A percentile compares a stretch with the other conserved stretches of the same genome.
These are phyloP conservation scores for Chaetoderma sp. DNA, from an alignment of 2,888 invertebrate genomes.

Conservation along the genomic window DNA sequence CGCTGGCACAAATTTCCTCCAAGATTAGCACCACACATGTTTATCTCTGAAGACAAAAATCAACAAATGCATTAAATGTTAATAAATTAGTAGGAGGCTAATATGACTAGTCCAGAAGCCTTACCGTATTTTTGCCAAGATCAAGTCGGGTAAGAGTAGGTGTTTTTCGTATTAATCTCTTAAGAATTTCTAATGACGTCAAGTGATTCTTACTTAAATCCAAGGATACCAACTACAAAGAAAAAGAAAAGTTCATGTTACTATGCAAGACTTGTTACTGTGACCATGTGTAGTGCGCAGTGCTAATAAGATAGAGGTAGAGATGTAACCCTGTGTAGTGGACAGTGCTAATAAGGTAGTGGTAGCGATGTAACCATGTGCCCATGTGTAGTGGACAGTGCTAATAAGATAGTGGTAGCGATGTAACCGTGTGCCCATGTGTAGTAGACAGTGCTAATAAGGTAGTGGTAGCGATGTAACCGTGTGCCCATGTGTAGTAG, in stretches of 20 bases:
- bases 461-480: neutral
- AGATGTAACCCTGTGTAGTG: neutral
- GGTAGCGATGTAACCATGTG: neutral
- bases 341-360: neutral
- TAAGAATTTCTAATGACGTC: constrained; percentile 77
- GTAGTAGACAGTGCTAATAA: neutral
- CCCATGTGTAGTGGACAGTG: neutral
- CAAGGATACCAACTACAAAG: constrained; percentile 75
- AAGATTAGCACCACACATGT: too few relatives aligned
- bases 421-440: neutral
- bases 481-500: too few relatives aligned
- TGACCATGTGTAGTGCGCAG: neutral
- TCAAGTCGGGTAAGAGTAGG: constrained; percentile 83
- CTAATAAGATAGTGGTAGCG: neutral
- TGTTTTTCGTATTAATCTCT: constrained; percentile 77
- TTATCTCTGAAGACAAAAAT: neutral
- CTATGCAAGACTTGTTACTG: neutral
- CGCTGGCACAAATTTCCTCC: too few relatives aligned
- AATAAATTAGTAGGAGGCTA: too few relatives aligned
- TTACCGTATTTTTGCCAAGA: constrained; percentile 84
- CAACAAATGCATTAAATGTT: too few relatives aligned
- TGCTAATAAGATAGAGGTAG: neutral
- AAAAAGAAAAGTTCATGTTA: neutral
- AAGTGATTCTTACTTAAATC: constrained; percentile 86
- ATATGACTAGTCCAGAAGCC: too few relatives aligned